Conservation (phyloP, 1,140 invertebrate genomes). For the Drosophila jambulina region DNA sequence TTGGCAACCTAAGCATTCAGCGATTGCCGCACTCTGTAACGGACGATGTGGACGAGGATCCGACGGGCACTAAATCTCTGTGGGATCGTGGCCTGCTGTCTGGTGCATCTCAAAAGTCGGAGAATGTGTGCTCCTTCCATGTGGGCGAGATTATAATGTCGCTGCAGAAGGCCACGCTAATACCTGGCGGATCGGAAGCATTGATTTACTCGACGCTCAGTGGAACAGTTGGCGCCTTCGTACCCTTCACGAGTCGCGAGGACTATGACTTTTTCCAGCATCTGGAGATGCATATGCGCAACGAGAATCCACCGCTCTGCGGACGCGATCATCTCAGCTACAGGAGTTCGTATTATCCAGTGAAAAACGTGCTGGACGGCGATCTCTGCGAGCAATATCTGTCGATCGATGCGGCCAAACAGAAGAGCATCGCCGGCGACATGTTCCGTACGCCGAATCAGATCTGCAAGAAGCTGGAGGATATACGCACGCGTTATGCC, state of each 20-base stretch:
- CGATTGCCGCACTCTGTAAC: slow-evolving; percentile 95
- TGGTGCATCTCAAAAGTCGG: slow-evolving; percentile 98
- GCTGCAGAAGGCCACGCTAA: slow-evolving; percentile 96
- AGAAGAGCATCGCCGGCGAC: slow-evolving; percentile 97
- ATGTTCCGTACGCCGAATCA: slow-evolving; percentile 97
- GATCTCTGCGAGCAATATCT: slow-evolving; percentile 99
- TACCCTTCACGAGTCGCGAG: slow-evolving; percentile 99
- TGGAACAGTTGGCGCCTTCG: slow-evolving; percentile 97
- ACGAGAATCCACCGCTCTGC: slow-evolving; percentile 97
- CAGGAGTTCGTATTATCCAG: slow-evolving; percentile 98
- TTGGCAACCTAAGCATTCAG: slow-evolving; percentile 98
- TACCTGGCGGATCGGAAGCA: slow-evolving; percentile 98
- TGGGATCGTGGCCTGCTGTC: slow-evolving; percentile 99
- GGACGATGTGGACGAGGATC: slow-evolving; percentile 99
- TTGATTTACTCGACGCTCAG: slow-evolving; percentile 98
- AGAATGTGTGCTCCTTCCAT: slow-evolving; percentile 96
- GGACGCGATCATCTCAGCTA: slow-evolving; percentile 99
- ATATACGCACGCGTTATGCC: slow-evolving; percentile 96
- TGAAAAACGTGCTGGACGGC: slow-evolving; percentile 99
- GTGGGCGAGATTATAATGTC: slow-evolving; percentile 97
- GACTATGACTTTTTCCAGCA: slow-evolving; percentile 99
- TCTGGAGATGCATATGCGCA: slow-evolving; percentile 99
- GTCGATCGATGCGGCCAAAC: slow-evolving; percentile 96
- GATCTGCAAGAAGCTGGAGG: slow-evolving; percentile 98
- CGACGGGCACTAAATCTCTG: slow-evolving; percentile 98